Base-by-base conservation (phyloP, 1,140 invertebrate genomes). In the Rhopalosiphum maidis region DNA sequence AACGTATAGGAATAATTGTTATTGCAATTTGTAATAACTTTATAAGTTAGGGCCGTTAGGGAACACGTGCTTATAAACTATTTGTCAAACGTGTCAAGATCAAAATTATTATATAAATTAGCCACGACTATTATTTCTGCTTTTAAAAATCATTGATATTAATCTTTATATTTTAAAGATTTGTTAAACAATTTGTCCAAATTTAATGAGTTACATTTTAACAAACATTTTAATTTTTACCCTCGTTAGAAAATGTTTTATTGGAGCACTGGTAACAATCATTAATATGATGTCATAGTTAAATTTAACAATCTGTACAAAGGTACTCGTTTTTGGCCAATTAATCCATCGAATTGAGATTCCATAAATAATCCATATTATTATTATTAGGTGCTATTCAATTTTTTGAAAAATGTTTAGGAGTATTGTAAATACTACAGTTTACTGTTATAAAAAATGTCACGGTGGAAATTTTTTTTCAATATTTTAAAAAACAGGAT, bases 1-100 rank as follows among this genome's bases (percentile, higher is more conserved):
- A 83, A 83, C 35, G 9, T 83, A 83, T 9, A 83, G 82, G 22
- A 83, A 37, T 83, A 37, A 83, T 83, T 83, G 82, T 83, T 83
- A 83, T 83, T 41, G 77, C 82, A 83, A 23, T 83, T 83, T 83
- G 37, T 83, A 83, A 83, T 83, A 77, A 77, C 37, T 83, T 35
- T 83, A 83, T 37, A 83, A 83, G 37, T 83, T 41, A 83, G 37
- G 11, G 60, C 60, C 60, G 60, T n/a, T 77, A 21, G 35, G 6
- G 77, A 35, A 83, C 82, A 83, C 37, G 37, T 83, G 82, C 82
- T 83, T 83, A 41, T 41, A 2, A 83, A 41, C 37, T 41, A 83
- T 83, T 83, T 83, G 37, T 83, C 35, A 35, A 37, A 35, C 30
- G 60, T 68, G 60, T 68, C 30, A 77, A 77, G 60, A 77, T n/a